A percentile compares a stretch with the other conserved stretches of the same genome.
phyloP scores from a whole-genome alignment of 2,113 vertebrate genomes.

The Phasianus colchicus region DNA sequence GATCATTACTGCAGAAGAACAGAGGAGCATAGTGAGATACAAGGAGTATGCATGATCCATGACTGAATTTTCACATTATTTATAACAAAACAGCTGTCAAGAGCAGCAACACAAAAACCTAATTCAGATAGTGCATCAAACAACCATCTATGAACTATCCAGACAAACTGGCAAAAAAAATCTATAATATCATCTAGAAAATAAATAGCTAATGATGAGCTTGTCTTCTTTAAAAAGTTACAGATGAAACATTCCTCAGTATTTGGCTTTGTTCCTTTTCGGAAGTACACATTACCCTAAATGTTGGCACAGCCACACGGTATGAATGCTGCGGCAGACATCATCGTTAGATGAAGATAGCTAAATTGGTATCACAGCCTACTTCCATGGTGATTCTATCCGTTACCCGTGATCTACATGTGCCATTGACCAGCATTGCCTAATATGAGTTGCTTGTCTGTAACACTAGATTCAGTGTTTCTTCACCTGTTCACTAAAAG shows the following conservation, averaged over 20 bases:
- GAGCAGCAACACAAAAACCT: not conserved
- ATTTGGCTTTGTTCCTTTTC: not conserved
- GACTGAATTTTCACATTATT: not conserved
- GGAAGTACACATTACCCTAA: not conserved
- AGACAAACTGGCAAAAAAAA: not conserved
- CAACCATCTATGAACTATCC: not conserved
- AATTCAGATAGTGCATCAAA: not conserved
- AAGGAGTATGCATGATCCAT: not conserved
- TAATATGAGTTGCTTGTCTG: not conserved
- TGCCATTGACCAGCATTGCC: rapidly evolving
- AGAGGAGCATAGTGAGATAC: not conserved
- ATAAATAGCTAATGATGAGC: not conserved
- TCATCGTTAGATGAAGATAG: not conserved
- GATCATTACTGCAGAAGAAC: not conserved
- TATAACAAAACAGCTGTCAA: not conserved
- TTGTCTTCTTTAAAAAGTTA: not conserved
- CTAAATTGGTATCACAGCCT: not conserved
- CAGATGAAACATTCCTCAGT: not conserved
- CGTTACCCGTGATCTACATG: too few relatives aligned
- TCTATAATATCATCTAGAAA: not conserved
- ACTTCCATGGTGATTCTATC: not conserved
- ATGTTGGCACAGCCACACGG: not conserved
- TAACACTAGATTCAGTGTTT: not conserved
- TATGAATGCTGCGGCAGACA: not conserved
- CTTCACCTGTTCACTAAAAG: not conserved